phyloP scores from a whole-genome alignment of 2,797 vertebrate genomes.

The Chelon auratus region DNA sequence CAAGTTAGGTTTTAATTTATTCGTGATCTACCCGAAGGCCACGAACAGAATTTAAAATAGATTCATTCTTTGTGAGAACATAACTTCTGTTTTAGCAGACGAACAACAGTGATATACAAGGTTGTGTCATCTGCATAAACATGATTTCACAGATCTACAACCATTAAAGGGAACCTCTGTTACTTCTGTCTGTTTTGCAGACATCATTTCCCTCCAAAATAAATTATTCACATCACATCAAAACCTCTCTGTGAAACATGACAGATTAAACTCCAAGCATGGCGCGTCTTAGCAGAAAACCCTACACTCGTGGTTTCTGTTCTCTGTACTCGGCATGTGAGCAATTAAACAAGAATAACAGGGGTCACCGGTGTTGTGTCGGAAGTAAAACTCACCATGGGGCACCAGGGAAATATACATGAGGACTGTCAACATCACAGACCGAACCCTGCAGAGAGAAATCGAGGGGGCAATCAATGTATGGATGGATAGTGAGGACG shows the following conservation, averaged over 20 bases:
- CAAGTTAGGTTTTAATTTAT: no score
- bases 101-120: background rate
- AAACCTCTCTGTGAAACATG: no score
- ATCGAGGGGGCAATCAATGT: background rate
- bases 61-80: no score
- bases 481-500: background rate
- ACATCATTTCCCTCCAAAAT: no score
- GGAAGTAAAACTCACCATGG: conserved; percentile 72
- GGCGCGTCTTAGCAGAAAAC: no score
- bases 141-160: background rate
- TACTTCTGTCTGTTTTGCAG: no score
- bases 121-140: background rate
- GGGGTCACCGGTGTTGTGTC: conserved; percentile 5
- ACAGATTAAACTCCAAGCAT: no score
- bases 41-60: no score
- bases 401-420: conserved; percentile 62
- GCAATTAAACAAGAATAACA: background rate
- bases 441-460: conserved; percentile 70
- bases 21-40: no score
- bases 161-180: no score
- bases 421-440: conserved; percentile 67
- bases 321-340: background rate
- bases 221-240: background rate
- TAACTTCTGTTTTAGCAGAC: no score
- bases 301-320: no score